phyloP scores from a whole-genome alignment of 1,140 invertebrate species.

The Atta cephalotes region DNA sequence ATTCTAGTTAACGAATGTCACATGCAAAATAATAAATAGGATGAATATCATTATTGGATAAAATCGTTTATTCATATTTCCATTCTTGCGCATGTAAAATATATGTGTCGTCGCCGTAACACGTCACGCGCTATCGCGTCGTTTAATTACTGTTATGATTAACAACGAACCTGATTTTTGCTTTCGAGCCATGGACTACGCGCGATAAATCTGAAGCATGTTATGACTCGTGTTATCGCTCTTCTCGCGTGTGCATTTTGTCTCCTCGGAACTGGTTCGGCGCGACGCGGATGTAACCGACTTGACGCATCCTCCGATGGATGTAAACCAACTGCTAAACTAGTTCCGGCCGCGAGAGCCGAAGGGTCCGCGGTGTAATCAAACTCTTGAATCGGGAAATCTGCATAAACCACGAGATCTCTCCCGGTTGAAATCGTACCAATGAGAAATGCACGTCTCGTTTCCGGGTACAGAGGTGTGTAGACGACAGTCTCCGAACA shows the following conservation, averaged over 20 bases:
- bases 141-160: constrained; percentile 48
- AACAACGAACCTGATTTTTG: constrained; percentile 27
- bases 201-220: constrained; percentile 4
- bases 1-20: constrained; percentile 6
- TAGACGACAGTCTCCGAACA: constrained; percentile 52
- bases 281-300: constrained; percentile 1
- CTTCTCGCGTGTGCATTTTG: constrained; percentile 19
- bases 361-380: constrained; percentile 67
- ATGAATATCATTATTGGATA: background rate
- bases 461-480: background rate
- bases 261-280: constrained; percentile 16
- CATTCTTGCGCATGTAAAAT: constrained; percentile 17
- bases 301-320: constrained; percentile 13
- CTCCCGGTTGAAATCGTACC: constrained; percentile 13
- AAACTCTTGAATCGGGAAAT: constrained; percentile 69
- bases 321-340: constrained; percentile 71
- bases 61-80: constrained; percentile 24
- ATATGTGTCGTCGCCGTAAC: background rate
- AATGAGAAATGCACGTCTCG: constrained; percentile 19
- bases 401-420: constrained; percentile 63
- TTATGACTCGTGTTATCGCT: constrained; percentile 31
- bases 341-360: constrained; percentile 60
- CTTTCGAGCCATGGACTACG: background rate
- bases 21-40: background rate
- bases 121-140: background rate